These are phyloP conservation scores for Phyllostomus hastatus DNA, from an alignment of 2,113 vertebrate genomes.

Conservation along the genomic window DNA sequence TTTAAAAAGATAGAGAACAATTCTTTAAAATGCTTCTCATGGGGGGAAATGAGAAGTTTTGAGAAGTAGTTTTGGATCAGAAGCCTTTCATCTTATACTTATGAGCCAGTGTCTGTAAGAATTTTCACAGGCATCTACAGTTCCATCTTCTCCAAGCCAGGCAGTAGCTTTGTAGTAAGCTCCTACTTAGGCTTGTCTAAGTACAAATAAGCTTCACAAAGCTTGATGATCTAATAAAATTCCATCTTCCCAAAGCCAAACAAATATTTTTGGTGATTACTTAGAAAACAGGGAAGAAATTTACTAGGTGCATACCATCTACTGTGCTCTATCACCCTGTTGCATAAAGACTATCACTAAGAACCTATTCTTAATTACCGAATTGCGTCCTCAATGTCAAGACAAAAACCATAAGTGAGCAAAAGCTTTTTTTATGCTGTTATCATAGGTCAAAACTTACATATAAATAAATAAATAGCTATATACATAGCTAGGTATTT, in stretches of 20 bases:
- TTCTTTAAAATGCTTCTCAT: background rate
- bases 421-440: constrained; percentile 15
- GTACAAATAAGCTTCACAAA: constrained; percentile 27
- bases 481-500: constrained; percentile 20
- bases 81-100: background rate
- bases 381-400: constrained; percentile 10
- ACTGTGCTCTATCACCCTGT: background rate
- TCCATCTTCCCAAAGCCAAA: constrained; percentile 26
- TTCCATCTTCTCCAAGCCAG: constrained; percentile 5
- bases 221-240: constrained; percentile 39
- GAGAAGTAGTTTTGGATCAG: constrained; percentile 30
- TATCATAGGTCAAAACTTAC: background rate
- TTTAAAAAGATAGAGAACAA: constrained; percentile 22
- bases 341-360: constrained; percentile 12
- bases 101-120: constrained; percentile 16
- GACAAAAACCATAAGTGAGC: background rate
- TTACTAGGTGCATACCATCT: background rate
- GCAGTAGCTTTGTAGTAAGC: background rate
- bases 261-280: constrained; percentile 24
- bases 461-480: background rate
- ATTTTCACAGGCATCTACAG: background rate
- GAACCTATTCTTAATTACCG: background rate
- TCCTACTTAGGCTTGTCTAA: background rate
- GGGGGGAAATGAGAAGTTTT: background rate
- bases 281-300: constrained; percentile 31